Base-by-base conservation (phyloP, 1,140 invertebrate genomes). In the Aricia agestis region DNA sequence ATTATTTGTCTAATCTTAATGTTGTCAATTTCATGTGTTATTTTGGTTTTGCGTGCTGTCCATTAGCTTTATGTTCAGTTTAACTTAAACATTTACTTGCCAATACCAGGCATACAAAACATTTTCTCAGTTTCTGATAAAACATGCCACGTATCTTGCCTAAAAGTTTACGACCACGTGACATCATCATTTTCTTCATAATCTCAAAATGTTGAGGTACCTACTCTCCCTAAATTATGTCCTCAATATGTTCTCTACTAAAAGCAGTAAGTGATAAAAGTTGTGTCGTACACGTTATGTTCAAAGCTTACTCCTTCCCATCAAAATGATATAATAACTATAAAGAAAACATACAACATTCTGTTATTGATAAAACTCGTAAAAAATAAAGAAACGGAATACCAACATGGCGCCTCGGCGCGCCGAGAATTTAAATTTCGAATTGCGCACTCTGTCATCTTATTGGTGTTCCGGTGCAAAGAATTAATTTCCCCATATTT, bases 401-500 rank as follows among this genome's bases (percentile, higher is more conserved):
- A 73, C 73, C 73, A 78, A 74, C 75, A 80, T 85, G 83, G 85
- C 85, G 85, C 81, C 82, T 65, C 75, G 74, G 78, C 77, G 77
- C 78, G 82, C 73, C 69, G 77, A 78, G 80, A 82, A 71, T 75
- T 67, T 61, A 63, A 72, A 75, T 68, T 71, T 71, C 66, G 71
- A 71, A 86, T 82, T 85, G 74, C 76, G 70, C 77, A 78, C 73
- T 72, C 74, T 72, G 77, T 67, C 73, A 71, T 73, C 73, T 75
- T 81, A 86, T 85, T 86, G 82, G 84, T 72, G 72, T 59, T 67
- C 70, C 70, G 19, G 66, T 68, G 71, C 52, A 77, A 76, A 78
- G 82, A 68, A 63, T 67, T 59, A 61, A 41, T 31, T 58, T 69
- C 32, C 9, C 10, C 25, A 31, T 4, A 52, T 66, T 32, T 58